phyloP scores from a whole-genome alignment of 2,888 invertebrate species.

The Zaprionus bogoriensis region DNA sequence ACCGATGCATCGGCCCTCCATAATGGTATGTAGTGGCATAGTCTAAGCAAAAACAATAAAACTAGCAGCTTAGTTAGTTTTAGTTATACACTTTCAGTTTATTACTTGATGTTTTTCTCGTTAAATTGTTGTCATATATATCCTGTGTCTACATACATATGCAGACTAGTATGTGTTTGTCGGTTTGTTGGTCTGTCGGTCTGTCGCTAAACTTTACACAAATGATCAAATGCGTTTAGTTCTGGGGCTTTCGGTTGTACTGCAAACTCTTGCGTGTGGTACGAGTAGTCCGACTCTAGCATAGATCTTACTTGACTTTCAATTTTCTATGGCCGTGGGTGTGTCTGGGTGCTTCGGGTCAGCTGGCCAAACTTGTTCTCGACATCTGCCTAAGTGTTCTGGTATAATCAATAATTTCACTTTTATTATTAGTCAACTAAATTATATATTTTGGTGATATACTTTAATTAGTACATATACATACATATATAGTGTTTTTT shows the following conservation, averaged over 20 bases:
- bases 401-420: constrained; percentile 32
- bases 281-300: constrained; percentile 36
- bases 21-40: too few species aligned
- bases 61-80: constrained; percentile 54
- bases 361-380: background rate
- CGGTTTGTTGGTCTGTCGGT: too few species aligned
- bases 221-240: constrained; percentile 38
- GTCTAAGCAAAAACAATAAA: too few species aligned
- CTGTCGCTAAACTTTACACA: constrained; percentile 62
- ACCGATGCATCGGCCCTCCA: too few species aligned
- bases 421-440: constrained; percentile 70
- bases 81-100: constrained; percentile 78
- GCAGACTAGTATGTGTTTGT: constrained; percentile 56
- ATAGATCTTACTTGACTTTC: constrained; percentile 35
- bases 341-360: constrained; percentile 1
- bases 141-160: constrained; percentile 44
- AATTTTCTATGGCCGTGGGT: constrained; percentile 21
- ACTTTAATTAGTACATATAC: constrained; percentile 71
- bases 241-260: constrained; percentile 17
- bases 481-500: constrained; percentile 50
- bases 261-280: constrained; percentile 23
- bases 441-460: constrained; percentile 65
- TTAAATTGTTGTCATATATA: constrained; percentile 66
- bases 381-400: constrained; percentile 29
- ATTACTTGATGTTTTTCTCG: constrained; percentile 76